Evolutionary conservation across 1,140 invertebrate genomes (phyloP), one percentile per base, ranked within the genome.

Genomic region (Drosophila simulans): DNA sequence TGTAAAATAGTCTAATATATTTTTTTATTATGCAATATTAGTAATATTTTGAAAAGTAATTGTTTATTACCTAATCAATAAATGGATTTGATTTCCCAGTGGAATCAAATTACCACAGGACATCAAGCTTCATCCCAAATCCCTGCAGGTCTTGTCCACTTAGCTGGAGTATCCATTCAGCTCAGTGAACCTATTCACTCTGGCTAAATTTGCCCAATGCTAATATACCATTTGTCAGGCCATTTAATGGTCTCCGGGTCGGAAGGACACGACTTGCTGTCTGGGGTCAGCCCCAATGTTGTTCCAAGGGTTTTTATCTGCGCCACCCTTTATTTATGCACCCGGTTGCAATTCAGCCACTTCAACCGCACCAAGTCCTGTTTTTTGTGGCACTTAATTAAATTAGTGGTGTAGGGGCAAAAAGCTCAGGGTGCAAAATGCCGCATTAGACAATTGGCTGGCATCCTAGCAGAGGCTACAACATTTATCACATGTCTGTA

Each of bases 301-400:
- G 66, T 70, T 56, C n/a, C 64, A 49, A 37, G 25, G 56, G 76
- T 70, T 85, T 86, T 77, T 85, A 81, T 77, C 55, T 78, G 64
- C 73, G 63, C 25, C 64, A 58, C 62, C 45, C 68, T 66, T 85
- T 85, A 85, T 82, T 85, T 85, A 85, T 85, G 81, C 81, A 85
- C 62, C 59, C 77, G 42, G 49, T 65, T 74, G 81, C 82, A 77
- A 31, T 39, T 11, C 37, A 13, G 25, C 27, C 45, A 48, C 77
- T 52, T 48, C 17, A 45, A 42, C 15, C 35, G 43, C 45, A 43
- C 43, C 15, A 57, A 62, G 54, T 57, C 40, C 46, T 81, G 58
- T 22, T 57, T 49, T 80, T 80, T 80, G 63, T 74, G 53, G 58
- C 64, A 75, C 77, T 69, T 80, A 80, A 80, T 80, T 80, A 71